phyloP scores from a whole-genome alignment of 30 jellyfish, hydroid and myxozoan species.

The Catostylus mosaicus region DNA sequence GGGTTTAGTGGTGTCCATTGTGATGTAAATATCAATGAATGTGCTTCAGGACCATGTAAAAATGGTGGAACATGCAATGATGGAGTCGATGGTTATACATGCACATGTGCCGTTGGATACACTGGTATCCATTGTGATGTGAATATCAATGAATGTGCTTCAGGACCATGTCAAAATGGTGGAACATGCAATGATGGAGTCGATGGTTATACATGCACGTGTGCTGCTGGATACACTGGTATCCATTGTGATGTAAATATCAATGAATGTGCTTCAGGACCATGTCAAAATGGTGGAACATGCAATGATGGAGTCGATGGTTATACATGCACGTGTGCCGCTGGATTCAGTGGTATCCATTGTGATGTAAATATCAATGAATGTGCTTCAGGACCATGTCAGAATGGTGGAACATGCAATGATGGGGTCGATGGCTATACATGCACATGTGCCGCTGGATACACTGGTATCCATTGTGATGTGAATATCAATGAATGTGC shows the following conservation, averaged over 20 bases:
- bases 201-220: constrained; percentile 47
- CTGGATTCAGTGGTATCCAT: constrained; percentile 46
- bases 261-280: constrained; percentile 59
- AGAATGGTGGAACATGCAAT: constrained; percentile 61
- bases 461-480: constrained; percentile 54
- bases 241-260: constrained; percentile 43
- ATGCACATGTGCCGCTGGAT: constrained; percentile 63
- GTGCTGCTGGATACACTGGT: constrained; percentile 66
- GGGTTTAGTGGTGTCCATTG: constrained; percentile 46
- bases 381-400: constrained; percentile 53
- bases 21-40: constrained; percentile 34
- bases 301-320: constrained; percentile 67
- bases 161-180: constrained; percentile 62
- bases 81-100: constrained; percentile 49
- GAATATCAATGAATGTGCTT: constrained; percentile 53
- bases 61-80: constrained; percentile 61
- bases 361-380: constrained; percentile 54
- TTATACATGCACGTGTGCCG: constrained; percentile 47
- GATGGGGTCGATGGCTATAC: constrained; percentile 56
- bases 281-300: constrained; percentile 54
- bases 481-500: constrained; percentile 56
- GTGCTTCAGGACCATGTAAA: constrained; percentile 46
- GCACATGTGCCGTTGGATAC: constrained; percentile 59
- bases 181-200: constrained; percentile 66
- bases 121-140: constrained; percentile 54